These are phyloP conservation scores for Hippocampus guttulatus DNA, from an alignment of 2,113 vertebrate species.

Conservation along the genomic window DNA sequence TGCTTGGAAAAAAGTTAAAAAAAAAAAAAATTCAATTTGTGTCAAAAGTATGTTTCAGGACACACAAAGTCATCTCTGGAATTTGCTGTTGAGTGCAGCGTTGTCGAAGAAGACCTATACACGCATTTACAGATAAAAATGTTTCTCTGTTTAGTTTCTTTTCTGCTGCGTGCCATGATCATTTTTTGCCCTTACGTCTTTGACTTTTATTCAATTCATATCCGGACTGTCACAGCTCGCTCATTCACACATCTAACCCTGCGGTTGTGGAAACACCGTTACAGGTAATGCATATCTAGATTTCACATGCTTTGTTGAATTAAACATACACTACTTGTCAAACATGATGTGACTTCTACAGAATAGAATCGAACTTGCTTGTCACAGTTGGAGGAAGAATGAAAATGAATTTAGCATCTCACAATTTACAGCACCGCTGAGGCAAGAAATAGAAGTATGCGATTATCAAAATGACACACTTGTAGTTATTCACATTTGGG, in stretches of 20 bases:
- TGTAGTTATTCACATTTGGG: too few relatives aligned
- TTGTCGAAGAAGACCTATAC: background rate
- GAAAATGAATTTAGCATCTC: too few relatives aligned
- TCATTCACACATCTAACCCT: constrained; percentile 1
- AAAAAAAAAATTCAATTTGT: background rate
- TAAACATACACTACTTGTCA: background rate
- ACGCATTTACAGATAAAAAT: background rate
- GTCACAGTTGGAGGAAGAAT: too few relatives aligned
- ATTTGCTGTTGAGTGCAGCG: background rate
- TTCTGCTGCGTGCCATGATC: too few relatives aligned
- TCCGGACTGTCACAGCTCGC: constrained; percentile 24
- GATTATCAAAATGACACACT: too few relatives aligned
- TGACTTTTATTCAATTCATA: constrained; percentile 47
- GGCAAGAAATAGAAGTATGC: too few relatives aligned
- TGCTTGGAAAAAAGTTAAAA: too few relatives aligned
- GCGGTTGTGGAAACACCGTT: background rate
- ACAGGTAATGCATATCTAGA: too few relatives aligned
- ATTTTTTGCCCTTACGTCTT: constrained; percentile 22
- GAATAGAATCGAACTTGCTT: too few relatives aligned
- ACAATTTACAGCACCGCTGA: too few relatives aligned
- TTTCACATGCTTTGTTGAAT: background rate
- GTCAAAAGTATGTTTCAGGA: background rate
- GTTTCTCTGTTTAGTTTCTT: background rate
- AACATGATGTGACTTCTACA: background rate
- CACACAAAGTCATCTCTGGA: too few relatives aligned